Conservation (phyloP, 2,797 vertebrate species). For the Mormyrops attenuatus region DNA sequence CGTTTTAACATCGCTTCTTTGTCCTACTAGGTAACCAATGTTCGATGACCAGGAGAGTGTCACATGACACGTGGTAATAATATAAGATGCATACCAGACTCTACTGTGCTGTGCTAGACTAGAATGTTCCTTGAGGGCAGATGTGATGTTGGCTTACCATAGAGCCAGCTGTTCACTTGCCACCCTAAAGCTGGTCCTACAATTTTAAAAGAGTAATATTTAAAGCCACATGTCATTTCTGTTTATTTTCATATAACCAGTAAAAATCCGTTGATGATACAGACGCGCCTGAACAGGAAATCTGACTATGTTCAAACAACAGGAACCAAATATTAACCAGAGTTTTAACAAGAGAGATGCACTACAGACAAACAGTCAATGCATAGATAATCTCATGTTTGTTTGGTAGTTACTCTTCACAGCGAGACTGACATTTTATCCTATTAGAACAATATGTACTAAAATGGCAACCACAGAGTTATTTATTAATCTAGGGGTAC, state of each 20-base stretch:
- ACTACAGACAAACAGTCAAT: constrained; percentile 1
- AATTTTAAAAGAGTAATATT: neutral
- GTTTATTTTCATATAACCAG: neutral
- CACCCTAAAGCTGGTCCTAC: neutral
- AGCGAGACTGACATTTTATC: neutral
- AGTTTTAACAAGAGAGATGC: neutral
- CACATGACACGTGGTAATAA: neutral
- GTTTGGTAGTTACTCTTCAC: constrained; percentile 29
- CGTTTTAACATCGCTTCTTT: neutral
- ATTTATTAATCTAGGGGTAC: constrained; percentile 50
- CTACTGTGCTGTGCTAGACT: neutral
- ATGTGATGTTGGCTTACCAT: neutral
- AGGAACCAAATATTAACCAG: constrained; percentile 12
- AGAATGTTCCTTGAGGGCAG: neutral
- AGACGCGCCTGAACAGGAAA: neutral
- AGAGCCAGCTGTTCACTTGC: neutral
- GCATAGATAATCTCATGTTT: constrained; percentile 29
- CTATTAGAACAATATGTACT: constrained; percentile 35
- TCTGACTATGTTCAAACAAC: neutral
- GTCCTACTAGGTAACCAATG: neutral
- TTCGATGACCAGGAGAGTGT: neutral
- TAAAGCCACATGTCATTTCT: neutral
- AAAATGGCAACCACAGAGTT: constrained; percentile 45
- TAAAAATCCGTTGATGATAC: neutral
- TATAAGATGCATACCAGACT: neutral